These are phyloP conservation scores for Apamea sordens DNA, from an alignment of 2,888 invertebrate genomes.

Conservation along the genomic window DNA sequence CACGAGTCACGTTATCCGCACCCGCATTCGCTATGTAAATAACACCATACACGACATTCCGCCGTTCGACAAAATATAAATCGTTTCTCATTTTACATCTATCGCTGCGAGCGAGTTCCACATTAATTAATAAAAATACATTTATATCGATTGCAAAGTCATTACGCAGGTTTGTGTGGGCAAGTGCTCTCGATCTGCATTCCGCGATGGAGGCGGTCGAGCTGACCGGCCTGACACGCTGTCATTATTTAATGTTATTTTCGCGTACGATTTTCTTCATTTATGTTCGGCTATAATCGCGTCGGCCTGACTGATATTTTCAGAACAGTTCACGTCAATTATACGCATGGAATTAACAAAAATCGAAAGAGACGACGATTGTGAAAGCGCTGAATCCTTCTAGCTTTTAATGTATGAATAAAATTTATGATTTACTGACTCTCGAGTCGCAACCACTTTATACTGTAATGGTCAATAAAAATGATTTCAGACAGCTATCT, in stretches of 20 bases:
- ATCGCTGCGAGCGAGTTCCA: constrained; percentile 63
- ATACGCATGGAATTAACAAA: constrained; percentile 74
- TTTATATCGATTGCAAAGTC: constrained; percentile 73
- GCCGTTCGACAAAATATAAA: constrained; percentile 72
- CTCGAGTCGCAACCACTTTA: constrained; percentile 68
- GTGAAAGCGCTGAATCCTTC: constrained; percentile 75
- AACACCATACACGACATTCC: constrained; percentile 81
- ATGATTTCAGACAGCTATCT: constrained; percentile 70
- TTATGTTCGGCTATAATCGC: constrained; percentile 66
- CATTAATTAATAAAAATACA: constrained; percentile 71
- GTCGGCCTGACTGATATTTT: constrained; percentile 73
- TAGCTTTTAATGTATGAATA: constrained; percentile 78
- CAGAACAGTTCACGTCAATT: constrained; percentile 76
- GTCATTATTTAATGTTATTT: constrained; percentile 69
- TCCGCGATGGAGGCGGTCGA: constrained; percentile 50
- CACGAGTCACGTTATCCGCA: constrained; percentile 82
- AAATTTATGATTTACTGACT: constrained; percentile 76
- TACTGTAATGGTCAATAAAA: constrained; percentile 78
- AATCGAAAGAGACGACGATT: constrained; percentile 73
- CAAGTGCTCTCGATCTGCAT: constrained; percentile 71
- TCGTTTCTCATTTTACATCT: constrained; percentile 72
- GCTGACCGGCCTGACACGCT: constrained; percentile 53
- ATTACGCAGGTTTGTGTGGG: constrained; percentile 69
- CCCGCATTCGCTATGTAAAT: constrained; percentile 83
- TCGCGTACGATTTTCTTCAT: constrained; percentile 67